These are phyloP conservation scores for Hyposmocoma kahamanoa DNA, from an alignment of 1,140 invertebrate genomes.

Conservation along the genomic window DNA sequence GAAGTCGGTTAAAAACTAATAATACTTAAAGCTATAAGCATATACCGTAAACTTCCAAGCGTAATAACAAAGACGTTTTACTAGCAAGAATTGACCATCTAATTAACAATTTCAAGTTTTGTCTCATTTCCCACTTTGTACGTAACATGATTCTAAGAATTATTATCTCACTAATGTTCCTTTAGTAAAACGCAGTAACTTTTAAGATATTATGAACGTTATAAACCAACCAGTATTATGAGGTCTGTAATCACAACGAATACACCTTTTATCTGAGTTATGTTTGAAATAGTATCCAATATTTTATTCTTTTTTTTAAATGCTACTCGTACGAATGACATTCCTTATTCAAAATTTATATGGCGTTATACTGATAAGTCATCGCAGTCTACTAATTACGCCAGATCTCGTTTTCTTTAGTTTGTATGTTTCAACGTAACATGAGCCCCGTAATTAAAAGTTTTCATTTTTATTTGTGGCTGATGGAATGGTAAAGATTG, in stretches of 20 bases:
- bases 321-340: background rate
- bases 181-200: conserved; percentile 43
- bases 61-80: conserved; percentile 27
- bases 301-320: conserved; percentile 7
- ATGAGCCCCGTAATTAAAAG: conserved; percentile 31
- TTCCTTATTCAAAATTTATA: conserved; percentile 8
- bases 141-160: conserved; percentile 55
- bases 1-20: conserved; percentile 1
- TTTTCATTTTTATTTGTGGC: too few relatives aligned
- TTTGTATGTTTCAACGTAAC: conserved; percentile 22
- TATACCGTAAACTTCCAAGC: background rate
- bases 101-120: conserved; percentile 49
- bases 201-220: conserved; percentile 33
- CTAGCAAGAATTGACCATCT: conserved; percentile 30
- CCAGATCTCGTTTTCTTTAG: conserved; percentile 18
- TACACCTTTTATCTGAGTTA: too few relatives aligned
- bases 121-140: conserved; percentile 36
- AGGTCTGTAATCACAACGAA: too few relatives aligned
- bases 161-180: conserved; percentile 51
- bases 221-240: conserved; percentile 19
- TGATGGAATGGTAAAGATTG: too few relatives aligned
- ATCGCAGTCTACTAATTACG: conserved; percentile 42
- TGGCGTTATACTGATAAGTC: conserved; percentile 12
- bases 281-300: too few relatives aligned
- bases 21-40: background rate